Conservation (phyloP, 2,888 invertebrate genomes). For the Tinea semifulvella region DNA sequence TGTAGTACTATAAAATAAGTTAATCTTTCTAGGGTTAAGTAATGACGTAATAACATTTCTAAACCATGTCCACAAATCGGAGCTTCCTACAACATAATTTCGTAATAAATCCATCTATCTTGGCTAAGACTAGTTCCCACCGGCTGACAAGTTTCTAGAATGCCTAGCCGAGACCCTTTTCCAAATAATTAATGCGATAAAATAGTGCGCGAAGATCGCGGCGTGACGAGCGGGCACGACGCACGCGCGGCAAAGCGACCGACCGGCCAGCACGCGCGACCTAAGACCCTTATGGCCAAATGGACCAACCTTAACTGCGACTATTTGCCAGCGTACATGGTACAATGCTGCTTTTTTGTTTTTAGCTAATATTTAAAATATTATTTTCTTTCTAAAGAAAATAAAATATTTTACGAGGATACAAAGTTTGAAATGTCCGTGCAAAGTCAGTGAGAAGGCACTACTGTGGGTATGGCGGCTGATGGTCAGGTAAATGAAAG, state of each 20-base stretch:
- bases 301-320: background rate
- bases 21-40: too few relatives aligned
- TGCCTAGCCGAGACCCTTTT: slow-evolving; percentile 35
- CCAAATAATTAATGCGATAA: slow-evolving; percentile 67
- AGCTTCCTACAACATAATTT: slow-evolving; percentile 8
- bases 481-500: too few relatives aligned
- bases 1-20: too few relatives aligned
- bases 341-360: slow-evolving; percentile 9
- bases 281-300: slow-evolving; percentile 4
- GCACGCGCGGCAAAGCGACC: slow-evolving; percentile 50
- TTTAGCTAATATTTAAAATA: too few relatives aligned
- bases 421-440: too few relatives aligned
- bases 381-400: too few relatives aligned
- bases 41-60: too few relatives aligned
- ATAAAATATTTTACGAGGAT: too few relatives aligned
- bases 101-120: slow-evolving; percentile 7
- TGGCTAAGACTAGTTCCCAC: slow-evolving; percentile 2
- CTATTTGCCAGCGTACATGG: background rate
- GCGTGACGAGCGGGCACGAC: slow-evolving; percentile 64
- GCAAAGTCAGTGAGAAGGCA: too few relatives aligned
- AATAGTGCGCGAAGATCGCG: slow-evolving; percentile 49
- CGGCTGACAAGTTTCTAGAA: slow-evolving; percentile 12
- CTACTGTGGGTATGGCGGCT: too few relatives aligned
- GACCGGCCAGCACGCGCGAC: slow-evolving; percentile 16
- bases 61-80: background rate